Evolutionary conservation across 2,888 invertebrate genomes (phyloP).

Genomic region (Drosophila quasianomalipes): DNA sequence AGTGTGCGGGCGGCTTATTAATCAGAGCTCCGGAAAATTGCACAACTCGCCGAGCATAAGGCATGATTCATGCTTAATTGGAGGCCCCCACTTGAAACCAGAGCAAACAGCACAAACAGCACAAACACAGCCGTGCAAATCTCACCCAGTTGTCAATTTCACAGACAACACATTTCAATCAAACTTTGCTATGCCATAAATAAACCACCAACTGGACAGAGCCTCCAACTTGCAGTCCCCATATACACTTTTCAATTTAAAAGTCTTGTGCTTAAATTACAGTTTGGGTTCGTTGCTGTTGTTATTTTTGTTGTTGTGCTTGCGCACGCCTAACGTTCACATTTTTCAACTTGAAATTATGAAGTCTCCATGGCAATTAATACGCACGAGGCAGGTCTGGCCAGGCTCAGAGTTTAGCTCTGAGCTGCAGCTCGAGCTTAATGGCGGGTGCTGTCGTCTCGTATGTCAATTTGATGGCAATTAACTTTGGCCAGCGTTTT

Average conservation of each 20-base stretch:
- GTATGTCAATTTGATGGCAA: slow-evolving; percentile 82
- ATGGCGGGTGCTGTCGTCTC: slow-evolving; percentile 77
- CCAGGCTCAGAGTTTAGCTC: slow-evolving; percentile 8
- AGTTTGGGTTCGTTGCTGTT: slow-evolving; percentile 41
- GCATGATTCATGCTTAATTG: slow-evolving; percentile 79
- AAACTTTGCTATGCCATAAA: slow-evolving; percentile 78
- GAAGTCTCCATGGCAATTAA: slow-evolving; percentile 79
- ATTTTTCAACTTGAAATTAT: slow-evolving; percentile 80
- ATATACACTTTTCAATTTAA: slow-evolving; percentile 32
- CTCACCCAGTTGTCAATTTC: slow-evolving; percentile 81
- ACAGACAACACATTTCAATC: slow-evolving; percentile 79
- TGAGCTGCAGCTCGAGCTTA: slow-evolving; percentile 21
- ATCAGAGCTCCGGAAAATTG: slow-evolving; percentile 59
- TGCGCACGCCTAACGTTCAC: slow-evolving; percentile 75
- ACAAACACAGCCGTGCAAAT: slow-evolving; percentile 63
- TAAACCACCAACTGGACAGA: slow-evolving; percentile 73
- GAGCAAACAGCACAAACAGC: slow-evolving; percentile 1
- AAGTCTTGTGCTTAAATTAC: slow-evolving; percentile 68
- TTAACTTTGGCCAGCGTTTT: slow-evolving; percentile 71
- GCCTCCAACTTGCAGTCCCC: slow-evolving; percentile 21
- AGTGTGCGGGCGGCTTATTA: slow-evolving; percentile 73
- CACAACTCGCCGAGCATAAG: slow-evolving; percentile 44
- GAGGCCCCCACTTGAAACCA: slow-evolving; percentile 15
- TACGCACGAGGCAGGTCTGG: slow-evolving; percentile 62
- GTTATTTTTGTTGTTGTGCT: slow-evolving; percentile 26